Base-by-base conservation (phyloP, 2,888 invertebrate genomes). In the Agrotis segetum region DNA sequence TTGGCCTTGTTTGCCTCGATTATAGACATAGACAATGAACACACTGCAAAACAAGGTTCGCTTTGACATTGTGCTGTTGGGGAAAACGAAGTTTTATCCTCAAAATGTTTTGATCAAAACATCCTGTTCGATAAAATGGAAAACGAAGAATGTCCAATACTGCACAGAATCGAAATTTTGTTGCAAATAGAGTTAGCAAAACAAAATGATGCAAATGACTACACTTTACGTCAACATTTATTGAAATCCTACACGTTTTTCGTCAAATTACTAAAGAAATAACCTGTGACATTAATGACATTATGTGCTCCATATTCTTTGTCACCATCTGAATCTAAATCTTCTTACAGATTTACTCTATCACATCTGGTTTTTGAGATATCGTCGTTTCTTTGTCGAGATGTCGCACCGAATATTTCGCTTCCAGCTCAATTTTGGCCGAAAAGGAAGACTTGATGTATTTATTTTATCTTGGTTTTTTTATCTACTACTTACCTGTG, bases 1-100 rank as follows among this genome's bases (percentile, higher is more conserved):
- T 95, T 93, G 94, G 94, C 95, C 95, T 94, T 91, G 93, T 94
- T 93, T 87, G 89, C 77, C 74, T 83, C 82, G 77, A 83, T 87
- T 84, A 86, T 74, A 76, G 59, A 58, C 73, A 71, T 77, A 74
- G 74, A 84, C 77, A 86, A 76, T 83, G 73, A 74, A 73, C 71
- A 62, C 24, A 19, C 60, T 66, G 69, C 76, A 40, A 82, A 85
- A 74, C 67, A 68, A 75, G 50, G 73, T 63, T 68, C 60, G 65
- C 55, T 69, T 16, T 69, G 62, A 58, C 70, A 73, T 77, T 84
- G 75, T 71, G 59, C 21, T 44, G 62, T 77, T 80, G 61, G 53
- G 68, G 61, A 85, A 76, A 73, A 73, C 52, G 44, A 47, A 47
- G 44, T 65, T 71, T 76, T 85, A 71, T 83, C 68, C 70, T 83